These are phyloP conservation scores for Malacosoma neustria DNA, from an alignment of 2,888 invertebrate species.

Conservation along the genomic window DNA sequence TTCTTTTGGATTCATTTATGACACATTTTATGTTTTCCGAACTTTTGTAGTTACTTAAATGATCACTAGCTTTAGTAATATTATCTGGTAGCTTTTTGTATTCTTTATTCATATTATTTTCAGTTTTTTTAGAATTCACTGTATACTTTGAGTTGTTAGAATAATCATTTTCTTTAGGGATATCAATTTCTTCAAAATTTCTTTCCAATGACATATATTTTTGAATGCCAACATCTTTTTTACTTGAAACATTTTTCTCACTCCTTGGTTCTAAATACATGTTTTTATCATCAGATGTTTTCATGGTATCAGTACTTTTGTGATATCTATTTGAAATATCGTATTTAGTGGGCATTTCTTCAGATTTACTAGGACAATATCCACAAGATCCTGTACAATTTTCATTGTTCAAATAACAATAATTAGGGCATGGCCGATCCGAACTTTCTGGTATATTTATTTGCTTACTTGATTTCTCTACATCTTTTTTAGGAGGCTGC, in stretches of 20 bases:
- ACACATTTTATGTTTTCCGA: too few species aligned
- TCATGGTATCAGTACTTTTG: too few species aligned
- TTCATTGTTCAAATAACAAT: slow-evolving; percentile 2
- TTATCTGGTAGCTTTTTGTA: too few species aligned
- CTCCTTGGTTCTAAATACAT: neutral
- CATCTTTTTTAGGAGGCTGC: neutral
- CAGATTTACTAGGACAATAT: too few species aligned
- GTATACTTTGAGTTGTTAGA: neutral
- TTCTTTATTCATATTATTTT: too few species aligned
- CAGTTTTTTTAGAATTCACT: too few species aligned
- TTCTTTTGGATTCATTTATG: neutral
- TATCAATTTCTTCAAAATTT: too few species aligned
- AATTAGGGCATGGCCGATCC: slow-evolving; percentile 5
- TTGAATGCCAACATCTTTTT: slow-evolving; percentile 13
- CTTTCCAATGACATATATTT: neutral
- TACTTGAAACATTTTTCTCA: slow-evolving; percentile 5
- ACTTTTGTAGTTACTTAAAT: too few species aligned
- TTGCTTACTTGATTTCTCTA: neutral
- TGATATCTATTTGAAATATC: too few species aligned
- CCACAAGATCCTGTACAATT: slow-evolving; percentile 2
- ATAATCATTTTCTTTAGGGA: too few species aligned
- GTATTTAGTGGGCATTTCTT: too few species aligned
- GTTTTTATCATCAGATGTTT: slow-evolving; percentile 7
- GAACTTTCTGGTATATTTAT: neutral
- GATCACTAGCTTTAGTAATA: too few species aligned